phyloP scores from a whole-genome alignment of 2,113 vertebrate genomes.

The Ailurus styani region DNA sequence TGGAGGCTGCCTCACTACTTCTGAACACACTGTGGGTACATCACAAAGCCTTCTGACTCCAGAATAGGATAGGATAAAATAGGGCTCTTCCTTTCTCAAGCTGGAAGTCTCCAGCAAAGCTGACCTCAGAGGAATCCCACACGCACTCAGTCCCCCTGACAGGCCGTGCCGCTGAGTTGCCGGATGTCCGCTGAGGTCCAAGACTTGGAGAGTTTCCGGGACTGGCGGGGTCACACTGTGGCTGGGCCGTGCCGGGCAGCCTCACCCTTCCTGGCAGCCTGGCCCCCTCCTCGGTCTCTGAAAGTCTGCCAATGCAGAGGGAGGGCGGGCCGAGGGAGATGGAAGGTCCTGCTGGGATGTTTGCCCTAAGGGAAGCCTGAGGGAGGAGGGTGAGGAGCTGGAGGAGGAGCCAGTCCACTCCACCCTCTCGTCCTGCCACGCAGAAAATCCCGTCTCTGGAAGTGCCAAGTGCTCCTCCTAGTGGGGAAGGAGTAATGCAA shows the following conservation, averaged over 20 bases:
- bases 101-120: background rate
- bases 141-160: background rate
- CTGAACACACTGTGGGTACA: background rate
- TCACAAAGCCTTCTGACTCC: background rate
- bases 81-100: background rate
- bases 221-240: slow-evolving; percentile 46
- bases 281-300: slow-evolving; percentile 37
- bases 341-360: background rate
- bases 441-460: background rate
- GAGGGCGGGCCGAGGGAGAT: background rate
- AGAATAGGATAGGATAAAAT: background rate
- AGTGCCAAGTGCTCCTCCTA: slow-evolving; percentile 54
- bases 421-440: background rate
- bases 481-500: background rate
- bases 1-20: background rate
- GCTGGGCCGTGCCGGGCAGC: slow-evolving; percentile 53
- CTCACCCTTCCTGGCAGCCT: slow-evolving; percentile 73
- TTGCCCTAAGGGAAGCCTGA: background rate
- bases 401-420: background rate
- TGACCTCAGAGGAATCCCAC: slow-evolving; percentile 3
- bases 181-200: slow-evolving; percentile 51
- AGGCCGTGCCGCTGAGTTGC: background rate
- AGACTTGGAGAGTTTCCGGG: slow-evolving; percentile 63
- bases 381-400: background rate
- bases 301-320: slow-evolving; percentile 28